phyloP scores from a whole-genome alignment of 2,113 vertebrate genomes.

The Antechinus flavipes region DNA sequence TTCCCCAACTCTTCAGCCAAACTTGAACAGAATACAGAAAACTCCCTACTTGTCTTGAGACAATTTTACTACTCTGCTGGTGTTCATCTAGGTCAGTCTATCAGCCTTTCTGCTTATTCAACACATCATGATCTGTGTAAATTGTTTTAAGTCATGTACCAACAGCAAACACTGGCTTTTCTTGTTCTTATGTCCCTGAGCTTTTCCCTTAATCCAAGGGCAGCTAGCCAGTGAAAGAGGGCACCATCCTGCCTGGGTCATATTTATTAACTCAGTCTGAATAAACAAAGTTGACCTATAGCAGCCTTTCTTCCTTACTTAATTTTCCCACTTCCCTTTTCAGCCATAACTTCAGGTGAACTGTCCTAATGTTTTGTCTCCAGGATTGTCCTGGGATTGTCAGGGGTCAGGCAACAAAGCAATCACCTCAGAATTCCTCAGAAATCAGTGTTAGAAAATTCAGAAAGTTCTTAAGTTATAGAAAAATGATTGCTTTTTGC shows the following conservation, averaged over 20 bases:
- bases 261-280: slow-evolving; percentile 66
- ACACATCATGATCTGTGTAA: slow-evolving; percentile 76
- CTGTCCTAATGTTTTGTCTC: not conserved
- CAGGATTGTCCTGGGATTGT: not conserved
- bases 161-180: slow-evolving; percentile 76
- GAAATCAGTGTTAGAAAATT: slow-evolving; percentile 32
- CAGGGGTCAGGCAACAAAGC: not conserved
- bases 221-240: slow-evolving; percentile 58
- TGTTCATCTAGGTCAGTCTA: slow-evolving; percentile 39
- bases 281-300: slow-evolving; percentile 73
- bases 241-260: slow-evolving; percentile 50
- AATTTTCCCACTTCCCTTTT: not conserved
- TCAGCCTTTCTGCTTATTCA: slow-evolving; percentile 58
- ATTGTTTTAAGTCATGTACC: slow-evolving; percentile 74
- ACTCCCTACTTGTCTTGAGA: slow-evolving; percentile 7
- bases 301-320: slow-evolving; percentile 21
- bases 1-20: not conserved
- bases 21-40: slow-evolving; percentile 67
- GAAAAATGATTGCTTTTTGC: not conserved
- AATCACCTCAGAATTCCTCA: not conserved
- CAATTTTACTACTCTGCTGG: slow-evolving; percentile 9
- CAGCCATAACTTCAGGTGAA: not conserved
- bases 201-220: slow-evolving; percentile 64
- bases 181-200: slow-evolving; percentile 78
- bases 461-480: slow-evolving; percentile 29